Evolutionary conservation across 2,888 invertebrate genomes (phyloP).

Genomic region (Plagodis dolabraria): DNA sequence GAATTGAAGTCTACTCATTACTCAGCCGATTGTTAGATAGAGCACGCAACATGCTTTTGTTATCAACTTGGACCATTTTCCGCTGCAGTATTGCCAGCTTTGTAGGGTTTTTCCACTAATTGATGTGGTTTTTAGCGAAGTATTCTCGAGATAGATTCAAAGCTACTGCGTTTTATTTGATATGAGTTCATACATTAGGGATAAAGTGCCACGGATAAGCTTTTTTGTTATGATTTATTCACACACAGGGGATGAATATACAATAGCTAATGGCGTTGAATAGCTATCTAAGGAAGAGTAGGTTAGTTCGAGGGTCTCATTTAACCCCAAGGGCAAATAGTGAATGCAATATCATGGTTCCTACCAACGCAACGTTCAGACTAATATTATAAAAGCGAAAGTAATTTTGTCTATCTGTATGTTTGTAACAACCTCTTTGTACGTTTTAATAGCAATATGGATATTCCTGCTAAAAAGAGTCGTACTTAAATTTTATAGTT

Average conservation of each 20-base stretch:
- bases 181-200: background rate
- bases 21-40: constrained; percentile 66
- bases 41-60: constrained; percentile 66
- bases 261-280: background rate
- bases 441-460: no score
- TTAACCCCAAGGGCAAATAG: background rate
- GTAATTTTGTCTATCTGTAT: no score
- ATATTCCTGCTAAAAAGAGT: no score
- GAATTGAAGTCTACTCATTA: constrained; percentile 66
- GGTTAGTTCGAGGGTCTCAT: background rate
- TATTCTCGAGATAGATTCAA: no score
- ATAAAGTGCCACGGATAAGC: no score
- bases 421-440: no score
- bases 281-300: background rate
- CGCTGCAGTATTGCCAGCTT: constrained; percentile 35
- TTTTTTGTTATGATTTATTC: no score
- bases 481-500: no score
- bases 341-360: background rate
- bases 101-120: constrained; percentile 37
- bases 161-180: background rate
- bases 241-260: background rate
- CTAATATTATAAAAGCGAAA: no score
- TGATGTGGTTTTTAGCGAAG: background rate
- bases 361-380: no score
- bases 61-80: constrained; percentile 48